Evolutionary conservation across 2,797 vertebrate species (phyloP), one percentile per base, ranked within the genome.

Genomic region (Propithecus deckenii): DNA sequence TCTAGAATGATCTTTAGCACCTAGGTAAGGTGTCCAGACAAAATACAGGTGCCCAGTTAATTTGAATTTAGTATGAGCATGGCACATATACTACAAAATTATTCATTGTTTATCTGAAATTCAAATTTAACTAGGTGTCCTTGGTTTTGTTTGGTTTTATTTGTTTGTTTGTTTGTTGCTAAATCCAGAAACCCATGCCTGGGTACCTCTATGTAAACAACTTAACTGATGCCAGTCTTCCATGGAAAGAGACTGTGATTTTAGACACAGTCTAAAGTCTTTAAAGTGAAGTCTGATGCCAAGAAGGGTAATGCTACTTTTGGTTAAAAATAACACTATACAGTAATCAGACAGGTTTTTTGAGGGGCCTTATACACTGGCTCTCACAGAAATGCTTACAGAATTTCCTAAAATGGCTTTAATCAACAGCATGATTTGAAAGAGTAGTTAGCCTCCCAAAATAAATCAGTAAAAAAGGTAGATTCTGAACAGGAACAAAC

Each of bases 321-420:
- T 2, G 13, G 38, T 88, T 76, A 81, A 86, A 89, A 95, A 89
- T 67, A 87, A 89, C 35, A 87, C 59, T 17, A 48, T 50, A 38
- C 61, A 75, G 48, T 75, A 61, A 94, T 25, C n/a, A 87, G 57
- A 85, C 76, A 86, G 18, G 61, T 93, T 97, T 94, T 88, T 61
- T 57, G 18, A 72, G 75, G 9, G 23, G 46, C n/a, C 46, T 76
- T 87, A 7, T 61, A 71, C 87, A 80, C 35, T 28, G 48, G 38
- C 35, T 83, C 8, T 92, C 20, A 25, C 10, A 28, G n/a, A 85
- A 88, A 7, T 63, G 46, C 32, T 79, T 57, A 23, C 22, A 57
- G 4, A 43, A 17, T 81, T 96, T 89, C 72, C 71, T 61, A 71
- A 92, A 89, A 65, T 50, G 22, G n/a, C 71, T 89, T 55, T 67